phyloP scores from a whole-genome alignment of 1,140 invertebrate genomes.

The Cotesia chilonis region DNA sequence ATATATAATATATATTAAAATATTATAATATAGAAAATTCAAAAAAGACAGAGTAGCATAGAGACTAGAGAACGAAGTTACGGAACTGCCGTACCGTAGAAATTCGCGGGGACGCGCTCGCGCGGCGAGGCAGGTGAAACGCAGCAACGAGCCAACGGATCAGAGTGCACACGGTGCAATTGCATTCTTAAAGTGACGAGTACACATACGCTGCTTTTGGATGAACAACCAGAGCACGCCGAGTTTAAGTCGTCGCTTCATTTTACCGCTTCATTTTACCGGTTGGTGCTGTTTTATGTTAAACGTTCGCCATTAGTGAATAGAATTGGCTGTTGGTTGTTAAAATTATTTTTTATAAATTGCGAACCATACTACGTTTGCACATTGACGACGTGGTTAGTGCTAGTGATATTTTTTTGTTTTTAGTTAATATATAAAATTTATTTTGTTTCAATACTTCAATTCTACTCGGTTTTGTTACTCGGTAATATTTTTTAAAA shows the following conservation, averaged over 20 bases:
- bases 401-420: too few relatives aligned
- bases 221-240: not conserved
- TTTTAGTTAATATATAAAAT: too few relatives aligned
- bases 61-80: not conserved
- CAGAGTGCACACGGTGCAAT: slow-evolving; percentile 38
- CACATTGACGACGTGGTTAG: too few relatives aligned
- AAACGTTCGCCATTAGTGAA: too few relatives aligned
- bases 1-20: too few relatives aligned
- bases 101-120: slow-evolving; percentile 29
- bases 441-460: too few relatives aligned
- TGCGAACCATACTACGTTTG: too few relatives aligned
- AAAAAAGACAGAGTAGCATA: not conserved
- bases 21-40: too few relatives aligned
- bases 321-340: too few relatives aligned
- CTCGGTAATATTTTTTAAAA: too few relatives aligned
- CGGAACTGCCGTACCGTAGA: slow-evolving; percentile 20
- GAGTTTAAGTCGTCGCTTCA: not conserved
- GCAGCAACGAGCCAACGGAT: slow-evolving; percentile 23
- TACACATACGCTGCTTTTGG: slow-evolving; percentile 7
- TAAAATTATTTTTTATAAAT: too few relatives aligned
- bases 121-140: slow-evolving; percentile 27
- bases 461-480: too few relatives aligned
- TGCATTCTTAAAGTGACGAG: slow-evolving; percentile 27
- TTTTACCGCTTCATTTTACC: not conserved
- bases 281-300: not conserved